These are phyloP conservation scores for Thinocorus orbignyianus DNA, from an alignment of 2,113 vertebrate species.

Conservation along the genomic window DNA sequence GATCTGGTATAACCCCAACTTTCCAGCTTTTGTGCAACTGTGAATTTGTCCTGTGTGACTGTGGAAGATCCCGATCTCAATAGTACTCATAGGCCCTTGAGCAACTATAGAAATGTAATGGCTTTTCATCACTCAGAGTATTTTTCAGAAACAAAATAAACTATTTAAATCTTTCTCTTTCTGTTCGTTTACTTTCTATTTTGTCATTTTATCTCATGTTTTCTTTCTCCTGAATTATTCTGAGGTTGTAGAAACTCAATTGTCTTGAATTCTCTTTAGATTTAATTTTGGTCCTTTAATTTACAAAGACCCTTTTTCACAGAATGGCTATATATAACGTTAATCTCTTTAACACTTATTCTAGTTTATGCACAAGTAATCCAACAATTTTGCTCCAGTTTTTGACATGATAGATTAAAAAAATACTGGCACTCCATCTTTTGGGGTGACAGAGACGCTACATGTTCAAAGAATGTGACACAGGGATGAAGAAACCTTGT, in stretches of 20 bases:
- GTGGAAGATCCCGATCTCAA: background rate
- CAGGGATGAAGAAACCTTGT: background rate
- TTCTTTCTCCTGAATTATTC: background rate
- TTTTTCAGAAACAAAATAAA: background rate
- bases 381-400: background rate
- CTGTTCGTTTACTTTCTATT: background rate
- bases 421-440: background rate
- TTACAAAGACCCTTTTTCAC: background rate
- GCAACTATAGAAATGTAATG: background rate
- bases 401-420: background rate
- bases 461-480: background rate
- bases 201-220: background rate
- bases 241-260: background rate
- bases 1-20: background rate
- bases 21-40: background rate
- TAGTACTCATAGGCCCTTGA: background rate
- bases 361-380: background rate
- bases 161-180: background rate
- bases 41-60: background rate
- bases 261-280: background rate
- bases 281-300: background rate
- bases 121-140: background rate
- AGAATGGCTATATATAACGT: background rate
- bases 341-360: background rate
- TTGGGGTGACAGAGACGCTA: background rate